Conservation (phyloP, 92 coral and sea anemone species). For the Phenganax subtilis region DNA sequence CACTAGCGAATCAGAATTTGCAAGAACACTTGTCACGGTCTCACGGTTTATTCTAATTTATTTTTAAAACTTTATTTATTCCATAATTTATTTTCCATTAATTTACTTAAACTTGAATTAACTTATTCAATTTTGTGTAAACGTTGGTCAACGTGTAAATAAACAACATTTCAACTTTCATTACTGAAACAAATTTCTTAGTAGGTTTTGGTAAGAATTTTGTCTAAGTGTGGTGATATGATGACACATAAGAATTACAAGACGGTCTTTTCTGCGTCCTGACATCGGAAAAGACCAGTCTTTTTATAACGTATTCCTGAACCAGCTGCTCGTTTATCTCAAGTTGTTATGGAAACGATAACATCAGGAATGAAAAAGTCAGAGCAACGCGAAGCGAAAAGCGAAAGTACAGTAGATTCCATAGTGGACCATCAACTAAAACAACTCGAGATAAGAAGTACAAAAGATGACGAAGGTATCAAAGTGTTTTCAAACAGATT, state of each 20-base stretch:
- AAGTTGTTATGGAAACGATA: constrained; percentile 39
- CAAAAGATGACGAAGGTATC: not conserved
- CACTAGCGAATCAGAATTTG: too few species aligned
- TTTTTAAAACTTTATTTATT: too few species aligned
- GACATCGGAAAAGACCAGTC: not conserved
- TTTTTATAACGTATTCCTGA: not conserved
- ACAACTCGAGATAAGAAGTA: constrained; percentile 10
- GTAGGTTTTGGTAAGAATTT: too few species aligned
- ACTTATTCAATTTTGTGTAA: too few species aligned
- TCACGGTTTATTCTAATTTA: not conserved
- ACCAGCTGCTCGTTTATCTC: not conserved
- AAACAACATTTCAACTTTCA: too few species aligned
- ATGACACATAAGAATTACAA: too few species aligned
- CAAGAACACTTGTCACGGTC: not conserved
- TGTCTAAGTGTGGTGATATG: too few species aligned
- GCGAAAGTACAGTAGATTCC: not conserved
- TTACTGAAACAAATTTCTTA: too few species aligned
- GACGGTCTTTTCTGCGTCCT: not conserved
- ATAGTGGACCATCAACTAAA: not conserved
- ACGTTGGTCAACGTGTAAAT: too few species aligned
- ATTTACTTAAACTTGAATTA: too few species aligned
- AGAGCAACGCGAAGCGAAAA: not conserved
- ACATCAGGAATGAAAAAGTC: not conserved
- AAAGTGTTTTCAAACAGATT: not conserved
- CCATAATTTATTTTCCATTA: too few species aligned